Percentiles rank a stretch among this genome's conserved stretches.
Evolutionary conservation across 2,113 vertebrate species (phyloP).

Genomic region (Labrus mixtus): DNA sequence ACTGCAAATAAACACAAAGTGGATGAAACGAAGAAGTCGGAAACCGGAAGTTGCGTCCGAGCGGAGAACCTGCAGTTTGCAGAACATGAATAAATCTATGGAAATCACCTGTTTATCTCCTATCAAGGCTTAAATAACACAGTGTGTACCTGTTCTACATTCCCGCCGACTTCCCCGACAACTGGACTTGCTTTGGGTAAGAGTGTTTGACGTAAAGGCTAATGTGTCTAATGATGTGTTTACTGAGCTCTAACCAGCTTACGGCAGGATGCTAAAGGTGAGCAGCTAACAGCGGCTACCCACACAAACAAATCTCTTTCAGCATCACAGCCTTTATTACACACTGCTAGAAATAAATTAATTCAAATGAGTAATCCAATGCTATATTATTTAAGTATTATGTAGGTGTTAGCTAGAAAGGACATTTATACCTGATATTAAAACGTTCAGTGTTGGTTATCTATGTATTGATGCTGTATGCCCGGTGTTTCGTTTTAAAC

Average conservation of each 20-base stretch:
- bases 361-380: not conserved
- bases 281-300: conserved; percentile 12
- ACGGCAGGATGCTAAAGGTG: not conserved
- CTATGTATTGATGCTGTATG: too few relatives aligned
- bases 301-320: not conserved
- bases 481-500: too few relatives aligned
- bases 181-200: conserved; percentile 36
- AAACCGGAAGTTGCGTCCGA: conserved; percentile 50
- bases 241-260: conserved; percentile 9
- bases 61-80: conserved; percentile 20
- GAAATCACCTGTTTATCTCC: conserved; percentile 21
- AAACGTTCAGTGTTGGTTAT: too few relatives aligned
- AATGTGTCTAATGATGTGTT: conserved; percentile 16
- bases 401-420: too few relatives aligned
- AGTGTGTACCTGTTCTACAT: not conserved
- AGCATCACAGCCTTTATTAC: not conserved
- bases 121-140: not conserved
- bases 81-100: conserved; percentile 41
- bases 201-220: not conserved
- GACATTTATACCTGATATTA: too few relatives aligned
- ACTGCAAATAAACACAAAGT: not conserved
- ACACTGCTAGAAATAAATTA: fast-evolving
- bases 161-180: not conserved
- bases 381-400: too few relatives aligned
- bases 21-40: conserved; percentile 3